Evolutionary conservation across 2,113 vertebrate species (phyloP).

Genomic region (Odobenus rosmarus): DNA sequence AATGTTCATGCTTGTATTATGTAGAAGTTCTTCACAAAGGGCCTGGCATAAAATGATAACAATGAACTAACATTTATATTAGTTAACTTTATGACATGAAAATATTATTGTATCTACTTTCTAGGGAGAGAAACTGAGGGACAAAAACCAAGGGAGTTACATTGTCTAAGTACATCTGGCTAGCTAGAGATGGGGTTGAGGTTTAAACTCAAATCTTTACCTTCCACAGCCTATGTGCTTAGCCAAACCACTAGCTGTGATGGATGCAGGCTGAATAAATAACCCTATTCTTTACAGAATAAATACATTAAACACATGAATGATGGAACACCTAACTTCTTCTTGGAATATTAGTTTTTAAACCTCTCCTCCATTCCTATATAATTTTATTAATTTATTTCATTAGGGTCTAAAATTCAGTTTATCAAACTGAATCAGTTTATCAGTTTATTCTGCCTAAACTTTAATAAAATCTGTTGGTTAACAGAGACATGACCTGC

Average conservation of each 20-base stretch:
- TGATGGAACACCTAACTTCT: background rate
- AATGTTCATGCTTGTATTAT: background rate
- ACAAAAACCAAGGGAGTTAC: background rate
- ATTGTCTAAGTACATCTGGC: background rate
- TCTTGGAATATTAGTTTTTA: background rate
- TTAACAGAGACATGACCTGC: background rate
- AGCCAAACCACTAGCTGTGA: background rate
- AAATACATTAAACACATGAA: background rate
- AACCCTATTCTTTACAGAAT: background rate
- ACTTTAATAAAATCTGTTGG: background rate
- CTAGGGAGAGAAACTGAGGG: background rate
- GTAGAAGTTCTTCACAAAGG: background rate
- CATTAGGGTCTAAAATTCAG: background rate
- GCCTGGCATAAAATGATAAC: background rate
- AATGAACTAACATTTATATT: background rate
- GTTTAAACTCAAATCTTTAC: background rate
- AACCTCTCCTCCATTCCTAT: background rate
- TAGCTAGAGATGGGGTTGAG: background rate
- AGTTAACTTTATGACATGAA: background rate
- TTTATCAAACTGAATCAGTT: background rate
- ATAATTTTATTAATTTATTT: constrained; percentile 19
- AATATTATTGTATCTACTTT: background rate
- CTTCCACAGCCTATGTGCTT: background rate
- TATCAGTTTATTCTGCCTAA: background rate
- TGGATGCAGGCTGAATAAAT: background rate